phyloP scores from a whole-genome alignment of 1,140 invertebrate species.

The Ceratina calcarata region DNA sequence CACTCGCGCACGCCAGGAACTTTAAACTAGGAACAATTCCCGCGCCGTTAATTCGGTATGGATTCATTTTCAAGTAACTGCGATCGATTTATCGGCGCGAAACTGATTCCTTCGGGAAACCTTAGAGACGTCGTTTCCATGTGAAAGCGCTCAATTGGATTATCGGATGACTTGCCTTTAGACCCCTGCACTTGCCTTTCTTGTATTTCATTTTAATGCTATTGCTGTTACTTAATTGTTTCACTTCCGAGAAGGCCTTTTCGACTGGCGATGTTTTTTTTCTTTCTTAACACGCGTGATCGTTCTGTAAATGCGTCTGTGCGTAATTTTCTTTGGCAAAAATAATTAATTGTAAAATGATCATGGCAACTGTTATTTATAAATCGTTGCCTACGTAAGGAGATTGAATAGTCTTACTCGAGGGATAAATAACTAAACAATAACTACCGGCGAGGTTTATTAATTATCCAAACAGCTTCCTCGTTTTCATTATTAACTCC shows the following conservation, averaged over 20 bases:
- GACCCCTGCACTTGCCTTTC: slow-evolving; percentile 23
- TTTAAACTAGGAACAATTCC: slow-evolving; percentile 54
- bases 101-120: slow-evolving; percentile 43
- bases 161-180: slow-evolving; percentile 31
- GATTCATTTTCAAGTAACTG: slow-evolving; percentile 48
- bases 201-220: slow-evolving; percentile 22
- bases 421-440: background rate
- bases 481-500: background rate
- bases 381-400: too few relatives aligned
- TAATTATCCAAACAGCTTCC: background rate
- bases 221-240: slow-evolving; percentile 19
- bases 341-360: too few relatives aligned
- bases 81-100: slow-evolving; percentile 56
- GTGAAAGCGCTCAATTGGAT: slow-evolving; percentile 39
- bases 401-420: background rate
- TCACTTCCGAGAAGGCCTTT: background rate
- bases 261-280: background rate
- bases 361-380: too few relatives aligned
- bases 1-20: slow-evolving; percentile 48
- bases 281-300: too few relatives aligned
- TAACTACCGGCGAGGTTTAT: background rate
- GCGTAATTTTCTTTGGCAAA: too few relatives aligned
- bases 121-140: slow-evolving; percentile 44
- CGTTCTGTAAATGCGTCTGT: too few relatives aligned
- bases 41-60: slow-evolving; percentile 56